These are phyloP conservation scores for Pseudopodoces humilis DNA, from an alignment of 2,113 vertebrate genomes.

Conservation along the genomic window DNA sequence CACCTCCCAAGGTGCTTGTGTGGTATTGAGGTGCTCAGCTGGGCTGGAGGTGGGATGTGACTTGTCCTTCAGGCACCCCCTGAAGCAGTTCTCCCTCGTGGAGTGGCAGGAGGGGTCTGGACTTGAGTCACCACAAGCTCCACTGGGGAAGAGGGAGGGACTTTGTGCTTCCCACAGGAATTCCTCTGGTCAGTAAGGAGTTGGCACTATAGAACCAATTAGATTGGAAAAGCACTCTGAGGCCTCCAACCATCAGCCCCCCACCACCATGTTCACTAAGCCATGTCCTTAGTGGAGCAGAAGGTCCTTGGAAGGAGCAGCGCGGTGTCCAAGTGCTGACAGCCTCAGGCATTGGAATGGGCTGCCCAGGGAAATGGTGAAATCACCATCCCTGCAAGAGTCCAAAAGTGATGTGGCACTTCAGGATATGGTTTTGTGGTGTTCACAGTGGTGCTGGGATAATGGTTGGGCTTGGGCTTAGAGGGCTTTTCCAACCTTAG, in stretches of 20 bases:
- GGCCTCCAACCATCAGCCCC: not conserved
- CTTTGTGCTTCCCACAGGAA: not conserved
- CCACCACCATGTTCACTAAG: accelerated
- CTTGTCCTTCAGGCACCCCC: not conserved
- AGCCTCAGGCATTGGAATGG: not conserved
- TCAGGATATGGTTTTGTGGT: not conserved
- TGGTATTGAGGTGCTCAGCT: not conserved
- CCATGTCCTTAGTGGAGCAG: not conserved
- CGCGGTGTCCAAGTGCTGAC: accelerated
- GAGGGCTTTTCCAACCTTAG: not conserved
- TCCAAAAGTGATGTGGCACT: not conserved
- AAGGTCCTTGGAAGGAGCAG: not conserved
- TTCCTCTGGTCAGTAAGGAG: not conserved
- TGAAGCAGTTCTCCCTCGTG: not conserved
- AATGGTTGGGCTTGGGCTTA: not conserved
- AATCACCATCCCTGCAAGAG: not conserved
- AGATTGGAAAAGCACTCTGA: not conserved
- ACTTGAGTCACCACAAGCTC: not conserved
- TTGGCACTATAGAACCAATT: not conserved
- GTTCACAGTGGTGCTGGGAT: not conserved
- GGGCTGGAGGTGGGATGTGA: not conserved
- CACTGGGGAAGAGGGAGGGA: no score
- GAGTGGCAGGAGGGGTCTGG: not conserved
- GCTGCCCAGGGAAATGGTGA: not conserved
- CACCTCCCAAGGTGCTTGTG: not conserved